Conservation (phyloP, 2,888 invertebrate species). For the Azorinus chamasolen region DNA sequence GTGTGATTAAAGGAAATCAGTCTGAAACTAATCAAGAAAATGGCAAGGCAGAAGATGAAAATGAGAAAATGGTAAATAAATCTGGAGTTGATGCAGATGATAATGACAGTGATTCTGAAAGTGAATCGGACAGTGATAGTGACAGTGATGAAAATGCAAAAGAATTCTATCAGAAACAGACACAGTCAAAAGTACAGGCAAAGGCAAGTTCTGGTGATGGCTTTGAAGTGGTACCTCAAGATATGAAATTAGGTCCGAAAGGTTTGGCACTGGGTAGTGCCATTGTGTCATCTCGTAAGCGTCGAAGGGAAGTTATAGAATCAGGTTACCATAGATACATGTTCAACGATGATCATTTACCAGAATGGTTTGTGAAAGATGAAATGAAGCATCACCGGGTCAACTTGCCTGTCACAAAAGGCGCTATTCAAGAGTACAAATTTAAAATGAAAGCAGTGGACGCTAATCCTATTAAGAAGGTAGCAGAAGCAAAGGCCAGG, state of each 20-base stretch:
- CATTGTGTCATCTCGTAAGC: constrained; percentile 96
- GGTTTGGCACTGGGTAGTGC: constrained; percentile 97
- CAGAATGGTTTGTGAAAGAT: constrained; percentile 98
- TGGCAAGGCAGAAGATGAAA: constrained; percentile 35
- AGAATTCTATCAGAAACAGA: constrained; percentile 62
- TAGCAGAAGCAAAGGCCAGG: constrained; percentile 98
- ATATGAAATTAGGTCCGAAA: constrained; percentile 88
- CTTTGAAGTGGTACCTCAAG: constrained; percentile 90
- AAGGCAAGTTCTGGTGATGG: constrained; percentile 86
- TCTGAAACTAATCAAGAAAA: constrained; percentile 48
- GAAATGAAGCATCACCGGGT: constrained; percentile 96
- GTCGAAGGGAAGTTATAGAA: constrained; percentile 95
- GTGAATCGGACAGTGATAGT: constrained; percentile 53
- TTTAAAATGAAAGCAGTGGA: constrained; percentile 92
- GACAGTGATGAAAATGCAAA: constrained; percentile 75
- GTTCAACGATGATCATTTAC: constrained; percentile 96
- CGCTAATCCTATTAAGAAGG: constrained; percentile 98
- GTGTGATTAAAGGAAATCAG: constrained; percentile 54
- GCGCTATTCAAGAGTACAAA: constrained; percentile 93
- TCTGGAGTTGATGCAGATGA: constrained; percentile 38
- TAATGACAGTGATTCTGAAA: constrained; percentile 35
- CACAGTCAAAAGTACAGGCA: constrained; percentile 29
- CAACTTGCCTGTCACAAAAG: constrained; percentile 94
- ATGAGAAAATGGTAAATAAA: constrained; percentile 62
- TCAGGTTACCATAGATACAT: constrained; percentile 97